Conservation (phyloP, 2,113 vertebrate genomes). For the Symphodus melops region DNA sequence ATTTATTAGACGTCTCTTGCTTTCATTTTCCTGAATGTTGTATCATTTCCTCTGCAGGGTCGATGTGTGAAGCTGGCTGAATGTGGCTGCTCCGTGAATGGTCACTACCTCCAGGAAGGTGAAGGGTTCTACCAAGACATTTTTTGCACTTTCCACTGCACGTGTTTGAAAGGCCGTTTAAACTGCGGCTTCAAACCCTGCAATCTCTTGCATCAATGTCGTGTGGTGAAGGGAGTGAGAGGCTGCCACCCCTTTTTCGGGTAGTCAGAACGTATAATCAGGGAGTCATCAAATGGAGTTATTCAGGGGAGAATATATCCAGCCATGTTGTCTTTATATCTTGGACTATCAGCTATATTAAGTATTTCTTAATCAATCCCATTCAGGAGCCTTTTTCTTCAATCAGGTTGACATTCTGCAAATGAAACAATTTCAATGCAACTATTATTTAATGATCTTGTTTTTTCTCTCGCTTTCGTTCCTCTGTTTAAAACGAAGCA, state of each 20-base stretch:
- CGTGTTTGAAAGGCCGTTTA: neutral
- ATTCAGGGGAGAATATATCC: too few relatives aligned
- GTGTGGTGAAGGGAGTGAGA: neutral
- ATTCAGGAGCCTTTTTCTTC: too few relatives aligned
- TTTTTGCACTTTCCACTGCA: neutral
- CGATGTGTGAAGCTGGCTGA: constrained; percentile 5
- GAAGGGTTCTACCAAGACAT: neutral
- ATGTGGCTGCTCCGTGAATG: constrained; percentile 10
- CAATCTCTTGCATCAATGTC: neutral
- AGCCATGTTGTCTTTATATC: too few relatives aligned
- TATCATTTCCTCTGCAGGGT: neutral
- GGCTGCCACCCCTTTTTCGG: too few relatives aligned
- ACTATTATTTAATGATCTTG: too few relatives aligned
- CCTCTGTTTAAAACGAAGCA: too few relatives aligned
- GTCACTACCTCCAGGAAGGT: neutral
- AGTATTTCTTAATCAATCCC: too few relatives aligned
- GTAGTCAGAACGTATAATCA: neutral
- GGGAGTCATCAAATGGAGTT: neutral
- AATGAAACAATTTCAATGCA: too few relatives aligned
- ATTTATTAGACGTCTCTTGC: too few relatives aligned
- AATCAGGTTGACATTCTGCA: too few relatives aligned
- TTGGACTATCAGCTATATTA: too few relatives aligned
- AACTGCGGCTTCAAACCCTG: neutral
- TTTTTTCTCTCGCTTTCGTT: too few relatives aligned
- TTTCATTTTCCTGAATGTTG: neutral